Base-by-base conservation (phyloP, 2,888 invertebrate genomes). In the Malachius bipustulatus region DNA sequence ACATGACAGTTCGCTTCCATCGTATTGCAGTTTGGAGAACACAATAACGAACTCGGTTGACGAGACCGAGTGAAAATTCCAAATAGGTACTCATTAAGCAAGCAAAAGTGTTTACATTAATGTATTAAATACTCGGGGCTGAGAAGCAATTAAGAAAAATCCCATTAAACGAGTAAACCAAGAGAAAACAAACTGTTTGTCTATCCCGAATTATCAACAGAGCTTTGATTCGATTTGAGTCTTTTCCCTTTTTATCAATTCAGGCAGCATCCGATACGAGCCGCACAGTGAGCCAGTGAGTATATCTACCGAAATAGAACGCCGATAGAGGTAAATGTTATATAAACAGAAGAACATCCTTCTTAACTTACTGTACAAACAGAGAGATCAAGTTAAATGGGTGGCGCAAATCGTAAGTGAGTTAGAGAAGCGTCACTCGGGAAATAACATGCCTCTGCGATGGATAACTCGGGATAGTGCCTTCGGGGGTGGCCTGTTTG, bases 351-450 rank as follows among this genome's bases (percentile, higher is more conserved):
- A 47, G 43, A 46, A 51, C 54, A 59, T 60, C 54, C 54, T 54
- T 60, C 59, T 60, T 59, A 61, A 61, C 59, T 61, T 60, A 55
- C 58, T 50, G 45, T 36, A 38, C 48, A 60, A 60, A 61, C 54
- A 60, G 49, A 50, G 42, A 49, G 54, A 57, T 59, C 55, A 47
- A 52, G 54, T 59, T 59, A 55, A 45, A 43, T 35, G 41, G 47
- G n/a, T 19, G 24, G 24, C n/a, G 24, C 24, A 19, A 19, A 19
- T n/a, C 24, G 24, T 19, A 19, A 19, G 6, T 19, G n/a, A 19
- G 24, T 19, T 19, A 19, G 24, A n/a, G n/a, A 19, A 19, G 31
- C 31, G 31, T 30, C 31, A 14, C 31, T 30, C 31, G 31, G 31
- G 31, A 30, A 30, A 30, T 30, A 30, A 30, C 31, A 6, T 4